A percentile compares a stretch with the other conserved stretches of the same genome.
phyloP scores from a whole-genome alignment of 2,888 invertebrate species.

The Melanargia galathea region DNA sequence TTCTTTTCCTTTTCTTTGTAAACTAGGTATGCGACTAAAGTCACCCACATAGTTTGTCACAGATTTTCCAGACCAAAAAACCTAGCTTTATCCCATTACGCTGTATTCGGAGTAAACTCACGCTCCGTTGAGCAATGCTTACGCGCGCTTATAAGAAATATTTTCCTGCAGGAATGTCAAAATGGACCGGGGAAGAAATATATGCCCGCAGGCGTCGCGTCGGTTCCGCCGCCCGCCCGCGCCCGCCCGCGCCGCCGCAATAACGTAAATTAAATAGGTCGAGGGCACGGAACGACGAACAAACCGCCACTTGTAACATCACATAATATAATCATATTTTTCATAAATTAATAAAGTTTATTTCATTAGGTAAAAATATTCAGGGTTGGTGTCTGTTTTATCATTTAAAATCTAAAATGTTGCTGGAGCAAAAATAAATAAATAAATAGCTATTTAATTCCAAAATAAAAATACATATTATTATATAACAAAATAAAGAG shows the following conservation, averaged over 20 bases:
- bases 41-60: not conserved
- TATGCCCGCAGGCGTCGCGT: not conserved
- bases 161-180: slow-evolving; percentile 14
- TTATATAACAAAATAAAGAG: no score
- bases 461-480: no score
- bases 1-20: not conserved
- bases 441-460: no score
- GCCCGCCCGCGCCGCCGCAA: not conserved
- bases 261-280: slow-evolving; percentile 8
- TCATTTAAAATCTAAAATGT: no score
- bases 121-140: slow-evolving; percentile 5
- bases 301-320: not conserved
- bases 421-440: no score
- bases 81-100: slow-evolving; percentile 5
- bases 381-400: no score
- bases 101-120: not conserved
- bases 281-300: not conserved
- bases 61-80: slow-evolving; percentile 10
- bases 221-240: not conserved
- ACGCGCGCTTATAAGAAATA: slow-evolving; percentile 16
- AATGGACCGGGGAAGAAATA: not conserved
- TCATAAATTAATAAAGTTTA: not conserved
- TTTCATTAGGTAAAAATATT: no score
- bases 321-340: not conserved
- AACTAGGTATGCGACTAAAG: not conserved